Base-by-base conservation (phyloP, 2,888 invertebrate genomes). In the Pyralis farinalis region DNA sequence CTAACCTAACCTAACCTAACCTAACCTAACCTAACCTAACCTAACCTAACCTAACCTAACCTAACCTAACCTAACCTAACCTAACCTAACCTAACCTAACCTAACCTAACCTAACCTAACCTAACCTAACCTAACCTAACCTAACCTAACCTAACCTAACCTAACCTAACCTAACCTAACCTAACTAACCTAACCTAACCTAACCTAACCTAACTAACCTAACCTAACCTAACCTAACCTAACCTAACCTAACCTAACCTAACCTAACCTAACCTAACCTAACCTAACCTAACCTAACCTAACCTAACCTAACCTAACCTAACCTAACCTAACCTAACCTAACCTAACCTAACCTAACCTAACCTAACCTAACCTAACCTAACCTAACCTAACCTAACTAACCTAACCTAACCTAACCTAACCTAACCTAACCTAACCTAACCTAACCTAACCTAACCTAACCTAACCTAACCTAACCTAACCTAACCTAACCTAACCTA, bases 211-310 rank as follows among this genome's bases (percentile, higher is more conserved):
- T 46, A 43, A 47, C 44, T 49, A 49, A 49, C 46, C 46, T 46
- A 49, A 49, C 46, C 49, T 44, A 47, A 44, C 47, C 42, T 47
- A 44, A 42, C 44, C 44, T 44, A 44, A 44, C 47, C 43, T 47
- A 44, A 44, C 47, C 44, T 48, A 44, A 44, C 44, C 47, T 40
- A 42, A 42, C 40, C 43, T 40, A 46, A 43, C 43, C 46, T 40
- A 46, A 44, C 45, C 43, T 46, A 44, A 47, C 43, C 47, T 47
- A 47, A 47, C 43, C 48, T 40, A 48, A 40, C 35, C 40, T 37
- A 44, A 42, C 43, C 40, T 46, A 42, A 41, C 44, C 40, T 37
- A 46, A 46, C 46, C 42, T 46, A 42, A 45, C 40, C 44, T 41
- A 44, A 40, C 41, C 38, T 40, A 31, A 34, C 34, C 20, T 22